Evolutionary conservation across 2,113 vertebrate species (phyloP).

Genomic region (Podocnemis expansa): DNA sequence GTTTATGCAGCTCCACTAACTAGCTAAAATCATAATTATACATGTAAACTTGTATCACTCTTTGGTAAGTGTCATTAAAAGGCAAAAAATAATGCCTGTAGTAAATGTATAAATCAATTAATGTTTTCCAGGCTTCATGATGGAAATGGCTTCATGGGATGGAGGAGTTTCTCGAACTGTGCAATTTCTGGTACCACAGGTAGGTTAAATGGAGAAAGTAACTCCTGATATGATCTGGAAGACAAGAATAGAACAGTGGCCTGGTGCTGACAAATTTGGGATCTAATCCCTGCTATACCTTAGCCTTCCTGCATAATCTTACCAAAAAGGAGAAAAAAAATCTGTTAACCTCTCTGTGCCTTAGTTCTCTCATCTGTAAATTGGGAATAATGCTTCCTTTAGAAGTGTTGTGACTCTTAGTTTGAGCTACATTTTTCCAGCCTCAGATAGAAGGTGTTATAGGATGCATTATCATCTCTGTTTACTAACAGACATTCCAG

Average conservation of each 20-base stretch:
- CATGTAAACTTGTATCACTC: background rate
- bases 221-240: background rate
- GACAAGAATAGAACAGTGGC: background rate
- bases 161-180: slow-evolving; percentile 97
- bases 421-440: background rate
- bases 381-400: background rate
- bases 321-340: background rate
- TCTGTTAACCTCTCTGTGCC: background rate
- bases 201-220: slow-evolving; percentile 57
- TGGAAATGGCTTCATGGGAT: slow-evolving; percentile 99
- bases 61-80: background rate
- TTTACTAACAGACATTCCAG: background rate
- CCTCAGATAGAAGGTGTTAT: background rate
- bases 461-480: background rate
- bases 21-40: background rate
- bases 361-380: slow-evolving; percentile 15
- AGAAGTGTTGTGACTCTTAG: background rate
- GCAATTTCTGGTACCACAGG: slow-evolving; percentile 97
- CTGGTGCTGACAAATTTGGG: background rate
- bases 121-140: slow-evolving; percentile 93
- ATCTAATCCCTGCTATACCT: background rate
- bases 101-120: background rate
- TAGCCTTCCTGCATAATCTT: background rate
- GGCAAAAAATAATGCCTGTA: background rate
- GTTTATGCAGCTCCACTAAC: background rate